These are phyloP conservation scores for Caenorhabditis macrosperma DNA, from an alignment of 2,888 invertebrate species.

Conservation along the genomic window DNA sequence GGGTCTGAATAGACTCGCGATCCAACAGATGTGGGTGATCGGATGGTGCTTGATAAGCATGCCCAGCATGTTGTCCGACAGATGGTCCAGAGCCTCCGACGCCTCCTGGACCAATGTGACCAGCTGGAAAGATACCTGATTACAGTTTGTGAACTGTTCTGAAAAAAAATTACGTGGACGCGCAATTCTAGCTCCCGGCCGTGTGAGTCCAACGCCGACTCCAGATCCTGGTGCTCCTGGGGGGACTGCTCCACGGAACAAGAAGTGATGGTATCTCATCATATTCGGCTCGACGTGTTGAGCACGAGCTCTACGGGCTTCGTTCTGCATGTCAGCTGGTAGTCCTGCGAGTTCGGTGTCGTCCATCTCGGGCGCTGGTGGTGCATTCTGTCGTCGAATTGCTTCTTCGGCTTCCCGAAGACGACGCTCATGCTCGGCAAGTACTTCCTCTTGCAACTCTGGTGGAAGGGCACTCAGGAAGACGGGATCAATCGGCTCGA, in stretches of 20 bases:
- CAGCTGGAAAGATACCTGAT: constrained; percentile 17
- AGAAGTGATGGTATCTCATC: constrained; percentile 49
- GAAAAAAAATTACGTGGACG: background rate
- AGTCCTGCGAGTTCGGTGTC: constrained; percentile 88
- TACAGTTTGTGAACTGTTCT: too few species aligned
- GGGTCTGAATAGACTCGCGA: constrained; percentile 88
- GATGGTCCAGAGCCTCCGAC: constrained; percentile 7
- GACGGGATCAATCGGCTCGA: constrained; percentile 87
- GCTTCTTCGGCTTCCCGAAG: constrained; percentile 85
- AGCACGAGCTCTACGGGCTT: constrained; percentile 58
- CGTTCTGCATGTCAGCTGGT: constrained; percentile 66
- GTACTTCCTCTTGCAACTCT: constrained; percentile 86
- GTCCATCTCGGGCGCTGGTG: constrained; percentile 86
- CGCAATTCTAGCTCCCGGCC: constrained; percentile 19
- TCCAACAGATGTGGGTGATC: constrained; percentile 84
- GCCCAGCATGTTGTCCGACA: constrained; percentile 62
- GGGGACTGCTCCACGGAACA: constrained; percentile 55
- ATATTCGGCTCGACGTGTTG: constrained; percentile 44
- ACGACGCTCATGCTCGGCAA: constrained; percentile 81
- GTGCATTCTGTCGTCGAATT: constrained; percentile 81
- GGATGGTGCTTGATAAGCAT: constrained; percentile 53
- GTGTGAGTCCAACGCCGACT: background rate
- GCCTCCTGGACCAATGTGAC: background rate
- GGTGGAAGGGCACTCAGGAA: constrained; percentile 91
- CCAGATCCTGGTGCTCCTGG: constrained; percentile 6